Evolutionary conservation across 2,113 vertebrate species (phyloP), one percentile per base, ranked within the genome.

Genomic region (Micronycteris hirsuta): DNA sequence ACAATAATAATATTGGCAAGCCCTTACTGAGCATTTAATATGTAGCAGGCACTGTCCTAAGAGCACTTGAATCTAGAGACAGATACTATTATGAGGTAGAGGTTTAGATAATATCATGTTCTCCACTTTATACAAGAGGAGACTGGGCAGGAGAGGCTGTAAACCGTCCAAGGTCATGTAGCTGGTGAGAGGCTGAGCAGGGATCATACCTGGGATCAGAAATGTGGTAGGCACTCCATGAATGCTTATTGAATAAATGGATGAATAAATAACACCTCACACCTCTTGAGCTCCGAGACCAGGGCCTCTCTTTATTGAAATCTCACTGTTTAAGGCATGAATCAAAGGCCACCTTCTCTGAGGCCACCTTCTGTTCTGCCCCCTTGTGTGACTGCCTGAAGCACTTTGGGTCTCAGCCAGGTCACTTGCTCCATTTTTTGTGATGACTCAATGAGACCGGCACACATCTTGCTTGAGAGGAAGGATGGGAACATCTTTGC

Each of bases 341-440:
- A 14, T 22, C n/a, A 33, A 76, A 63, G 73, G 41, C 41, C 24
- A 1, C 63, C 78, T 41, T 12, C 43, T 84, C n/a, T 3, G 43
- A 15, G 41, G 41, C 63, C 70, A 47, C 56, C 47, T 63, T 14
- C 41, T 20, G 1, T 43, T 54, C 84, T 36, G 14, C 15, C 31
- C 38, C 1, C 3, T 0, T 45, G 1, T 0, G 10, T 43, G 38
- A 11, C 38, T 43, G 83, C 47, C 38, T 8, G 3, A 9, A 47
- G 49, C 31, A 6, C 81, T 26, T 9, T 4, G 45, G 33, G 49
- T 20, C 41, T 49, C 77, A 9, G 41, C 24, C 13, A 24, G 67
- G 14, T 17, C 1, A 5, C 20, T 24, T 1, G 45, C n/a, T 22
- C 24, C 67, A 3, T 61, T 19, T 36, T 24, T 5, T 31, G 52